Evolutionary conservation across 2,797 vertebrate species (phyloP), one percentile per base, ranked within the genome.

Genomic region (Brachymystax lenok): DNA sequence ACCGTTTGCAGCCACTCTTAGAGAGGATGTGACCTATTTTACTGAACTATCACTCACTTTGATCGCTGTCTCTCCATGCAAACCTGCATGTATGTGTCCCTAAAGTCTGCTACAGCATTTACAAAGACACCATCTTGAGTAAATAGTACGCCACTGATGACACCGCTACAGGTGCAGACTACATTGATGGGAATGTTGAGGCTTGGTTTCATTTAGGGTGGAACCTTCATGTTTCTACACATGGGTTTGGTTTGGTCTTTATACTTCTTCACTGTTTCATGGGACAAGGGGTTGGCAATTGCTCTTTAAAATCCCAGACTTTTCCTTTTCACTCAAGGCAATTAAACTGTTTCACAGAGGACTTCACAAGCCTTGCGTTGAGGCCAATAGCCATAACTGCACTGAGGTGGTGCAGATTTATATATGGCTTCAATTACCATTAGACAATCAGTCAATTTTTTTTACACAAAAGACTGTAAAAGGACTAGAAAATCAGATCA

Each of bases 361-460:
- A 28, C 30, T 63, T 80, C 51, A 75, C 68, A 24, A 1, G 80
- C 68, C 71, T 81, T 81, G 84, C 72, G 80, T 28, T 17, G 86
- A 80, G 86, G 40, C 74, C 61, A 50, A 0, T 52, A 81, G 71
- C 77, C 76, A 7, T 61, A 80, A 85, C 68, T 66, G 46, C 69
- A 83, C 71, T 0, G 73, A 83, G 71, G 70, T 27, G 1, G 70
- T 40, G 80, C 71, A 54, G 50, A 63, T 74, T 17, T 4, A 70
- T 67, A 79, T 51, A n/a, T 85, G 88, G 79, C 79, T 91, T 85
- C 77, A 84, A 90, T 89, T 85, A 82, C 68, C 74, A 67, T 67
- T 4, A 50, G 40, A 51, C 77, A 79, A 46, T 79, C 91, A 85
- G 89, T 84, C 87, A 85, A 79, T 77, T 91, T 89, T 77, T 10